Base-by-base conservation (phyloP, 2,797 vertebrate genomes). In the Momotus momota region DNA sequence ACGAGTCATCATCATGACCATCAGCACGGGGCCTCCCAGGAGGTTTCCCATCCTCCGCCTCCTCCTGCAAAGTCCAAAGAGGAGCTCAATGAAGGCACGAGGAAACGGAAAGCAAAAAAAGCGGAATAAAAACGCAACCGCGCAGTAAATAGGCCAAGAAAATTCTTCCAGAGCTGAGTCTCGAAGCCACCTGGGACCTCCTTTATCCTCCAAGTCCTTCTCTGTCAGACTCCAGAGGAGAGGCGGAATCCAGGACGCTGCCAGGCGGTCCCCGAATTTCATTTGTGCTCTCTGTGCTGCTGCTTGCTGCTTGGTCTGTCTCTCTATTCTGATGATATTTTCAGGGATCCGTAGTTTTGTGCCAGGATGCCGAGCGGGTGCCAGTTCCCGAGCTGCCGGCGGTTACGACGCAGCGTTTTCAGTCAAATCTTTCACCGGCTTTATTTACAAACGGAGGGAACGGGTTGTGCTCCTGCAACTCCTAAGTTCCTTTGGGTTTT, bases 31-130 rank as follows among this genome's bases (percentile, higher is more conserved):
- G 84, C 92, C 54, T 97, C 98, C 90, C 98, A 98, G 7, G 98
- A 99, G 55, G 62, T 94, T 33, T 94, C 92, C 49, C 97, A 97
- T 70, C 91, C 93, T 12, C 97, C 98, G 0, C 90, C 98, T 29
- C 98, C 98, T 85, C 98, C 98, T 8, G 96, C 98, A 81, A 99
- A 99, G 97, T 98, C 98, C 93, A 99, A 99, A 97, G 99, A 99
- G 96, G 99, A 99, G 94, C 98, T 99, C 93, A 98, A 98, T 3
- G 99, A 99, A 97, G 99, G 99, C 61, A 98, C 98, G 31, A 98
- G 99, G 94, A 99, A 99, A 96, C 98, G 99, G 96, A 99, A 99
- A 97, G 98, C 98, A 57, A 99, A 99, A 98, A 99, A 99, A 97
- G 99, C 99, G 0, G 99, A 99, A 97, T 99, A 99, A 98, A 81